These are phyloP conservation scores for Caenorhabditis becei DNA, from an alignment of 2,888 invertebrate genomes.

Conservation along the genomic window DNA sequence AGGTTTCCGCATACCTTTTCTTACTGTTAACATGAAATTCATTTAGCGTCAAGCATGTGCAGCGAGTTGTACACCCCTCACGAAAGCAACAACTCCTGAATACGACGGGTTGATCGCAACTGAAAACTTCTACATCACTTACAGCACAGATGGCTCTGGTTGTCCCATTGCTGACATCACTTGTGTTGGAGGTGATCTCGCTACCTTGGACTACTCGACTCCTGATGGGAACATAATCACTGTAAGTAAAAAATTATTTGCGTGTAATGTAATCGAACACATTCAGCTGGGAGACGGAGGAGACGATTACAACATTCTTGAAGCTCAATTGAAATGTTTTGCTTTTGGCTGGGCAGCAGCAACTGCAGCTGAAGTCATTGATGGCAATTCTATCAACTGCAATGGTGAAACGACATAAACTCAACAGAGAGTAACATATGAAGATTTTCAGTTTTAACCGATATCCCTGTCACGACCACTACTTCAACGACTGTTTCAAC, in stretches of 20 bases:
- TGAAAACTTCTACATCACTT: constrained; percentile 54
- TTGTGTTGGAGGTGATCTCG: constrained; percentile 56
- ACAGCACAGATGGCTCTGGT: constrained; percentile 37
- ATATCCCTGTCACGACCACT: constrained; percentile 48
- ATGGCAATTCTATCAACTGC: constrained; percentile 38
- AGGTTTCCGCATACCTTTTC: constrained; percentile 1
- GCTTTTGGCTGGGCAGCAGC: constrained; percentile 51
- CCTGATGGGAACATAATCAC: constrained; percentile 19
- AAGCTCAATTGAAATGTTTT: constrained; percentile 54
- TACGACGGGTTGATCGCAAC: constrained; percentile 47
- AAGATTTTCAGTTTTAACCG: constrained; percentile 39
- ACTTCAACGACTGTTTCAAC: constrained; percentile 35
- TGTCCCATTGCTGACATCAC: constrained; percentile 42
- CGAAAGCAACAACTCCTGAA: constrained; percentile 32
- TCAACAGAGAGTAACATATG: background rate
- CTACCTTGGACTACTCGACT: constrained; percentile 30
- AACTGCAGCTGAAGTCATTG: constrained; percentile 20
- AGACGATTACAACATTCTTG: constrained; percentile 45
- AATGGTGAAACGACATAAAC: constrained; percentile 32
- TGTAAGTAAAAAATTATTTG: constrained; percentile 14
- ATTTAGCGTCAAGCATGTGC: constrained; percentile 52
- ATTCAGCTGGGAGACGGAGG: constrained; percentile 32
- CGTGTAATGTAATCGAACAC: background rate
- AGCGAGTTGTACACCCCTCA: constrained; percentile 34
- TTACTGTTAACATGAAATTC: background rate